These are phyloP conservation scores for Diabrotica undecimpunctata DNA, from an alignment of 1,140 invertebrate genomes.

Conservation along the genomic window DNA sequence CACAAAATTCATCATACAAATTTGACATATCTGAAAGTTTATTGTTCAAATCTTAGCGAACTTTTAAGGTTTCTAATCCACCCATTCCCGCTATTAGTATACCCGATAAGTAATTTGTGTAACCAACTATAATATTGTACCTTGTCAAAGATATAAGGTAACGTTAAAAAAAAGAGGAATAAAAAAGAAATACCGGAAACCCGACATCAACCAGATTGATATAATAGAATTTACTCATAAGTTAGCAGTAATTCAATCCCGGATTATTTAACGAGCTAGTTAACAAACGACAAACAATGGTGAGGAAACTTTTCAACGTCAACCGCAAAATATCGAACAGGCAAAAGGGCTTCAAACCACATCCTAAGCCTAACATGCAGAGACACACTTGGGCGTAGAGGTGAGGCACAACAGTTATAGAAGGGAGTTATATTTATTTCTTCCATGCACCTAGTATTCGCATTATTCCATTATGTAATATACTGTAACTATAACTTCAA, in stretches of 20 bases:
- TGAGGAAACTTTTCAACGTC: slow-evolving; percentile 41
- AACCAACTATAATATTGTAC: too few species aligned
- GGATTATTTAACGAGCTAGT: slow-evolving; percentile 42
- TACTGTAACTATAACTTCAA: too few species aligned
- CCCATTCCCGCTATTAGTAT: too few species aligned
- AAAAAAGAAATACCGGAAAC: slow-evolving; percentile 9
- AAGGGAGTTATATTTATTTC: too few species aligned
- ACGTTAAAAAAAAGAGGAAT: not conserved
- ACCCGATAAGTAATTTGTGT: too few species aligned
- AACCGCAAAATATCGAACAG: slow-evolving; percentile 33
- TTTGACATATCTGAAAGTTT: too few species aligned
- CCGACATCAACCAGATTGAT: not conserved
- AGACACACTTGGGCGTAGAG: not conserved
- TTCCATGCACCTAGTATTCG: too few species aligned
- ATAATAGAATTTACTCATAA: slow-evolving; percentile 34
- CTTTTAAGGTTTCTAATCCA: too few species aligned
- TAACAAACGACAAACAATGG: slow-evolving; percentile 42
- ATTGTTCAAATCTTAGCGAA: too few species aligned
- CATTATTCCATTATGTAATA: too few species aligned
- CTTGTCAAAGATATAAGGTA: slow-evolving; percentile 1
- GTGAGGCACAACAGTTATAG: too few species aligned
- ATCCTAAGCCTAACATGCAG: slow-evolving; percentile 23
- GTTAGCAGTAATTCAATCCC: slow-evolving; percentile 34
- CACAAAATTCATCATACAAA: too few species aligned
- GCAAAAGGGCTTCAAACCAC: slow-evolving; percentile 40